phyloP scores from a whole-genome alignment of 2,113 vertebrate genomes.

The Pelobates fuscus region DNA sequence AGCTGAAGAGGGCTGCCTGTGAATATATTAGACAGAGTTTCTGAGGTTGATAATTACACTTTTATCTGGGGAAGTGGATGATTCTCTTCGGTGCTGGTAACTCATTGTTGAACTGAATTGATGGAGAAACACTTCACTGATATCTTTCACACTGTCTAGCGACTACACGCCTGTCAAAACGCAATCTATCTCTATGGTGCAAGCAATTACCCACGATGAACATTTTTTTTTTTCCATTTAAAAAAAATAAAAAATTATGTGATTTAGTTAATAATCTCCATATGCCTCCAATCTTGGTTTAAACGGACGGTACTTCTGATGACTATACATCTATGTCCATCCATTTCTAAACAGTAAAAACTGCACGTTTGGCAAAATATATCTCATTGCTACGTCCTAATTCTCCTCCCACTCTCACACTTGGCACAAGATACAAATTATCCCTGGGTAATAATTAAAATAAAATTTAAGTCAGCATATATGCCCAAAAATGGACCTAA shows the following conservation, averaged over 20 bases:
- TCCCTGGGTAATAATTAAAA: slow-evolving; percentile 18
- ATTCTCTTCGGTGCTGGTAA: no score
- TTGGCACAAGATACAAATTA: slow-evolving; percentile 4
- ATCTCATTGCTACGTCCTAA: not conserved
- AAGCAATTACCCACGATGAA: no score
- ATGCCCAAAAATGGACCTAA: not conserved
- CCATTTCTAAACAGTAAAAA: not conserved
- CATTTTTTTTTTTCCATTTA: no score
- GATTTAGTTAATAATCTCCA: not conserved
- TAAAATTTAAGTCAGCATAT: not conserved
- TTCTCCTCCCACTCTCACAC: not conserved
- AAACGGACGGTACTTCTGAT: not conserved
- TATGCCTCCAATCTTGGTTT: not conserved
- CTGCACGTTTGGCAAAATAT: not conserved
- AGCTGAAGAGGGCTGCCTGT: not conserved
- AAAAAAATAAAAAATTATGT: no score
- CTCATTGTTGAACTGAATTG: no score
- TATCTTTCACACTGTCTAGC: not conserved
- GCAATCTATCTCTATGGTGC: not conserved
- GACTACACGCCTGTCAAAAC: not conserved
- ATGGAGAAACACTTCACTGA: not conserved
- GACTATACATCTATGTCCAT: not conserved
- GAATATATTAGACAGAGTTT: not conserved
- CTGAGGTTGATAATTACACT: no score
- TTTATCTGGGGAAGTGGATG: no score